Base-by-base conservation (phyloP, 1,140 invertebrate genomes). In the Anoplolepis gracilipes region DNA sequence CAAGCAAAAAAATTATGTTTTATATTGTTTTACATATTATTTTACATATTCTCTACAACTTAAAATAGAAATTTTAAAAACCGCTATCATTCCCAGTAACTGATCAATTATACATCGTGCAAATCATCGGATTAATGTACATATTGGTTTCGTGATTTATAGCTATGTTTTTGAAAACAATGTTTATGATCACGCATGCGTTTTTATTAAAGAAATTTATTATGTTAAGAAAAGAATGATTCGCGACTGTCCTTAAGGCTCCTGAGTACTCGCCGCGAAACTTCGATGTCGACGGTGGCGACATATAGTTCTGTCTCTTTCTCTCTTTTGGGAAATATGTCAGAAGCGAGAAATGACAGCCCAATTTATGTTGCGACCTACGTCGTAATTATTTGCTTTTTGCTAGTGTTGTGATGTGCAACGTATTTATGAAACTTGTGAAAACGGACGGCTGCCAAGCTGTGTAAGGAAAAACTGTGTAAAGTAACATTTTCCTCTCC, bases 121-220 rank as follows among this genome's bases (percentile, higher is more conserved):
- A 5, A 39, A 59, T 33, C 25, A n/a, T n/a, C n/a, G n/a, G 19
- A 10, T 42, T 64, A 64, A 76, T 53, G 5, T 25, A 25, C 3
- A 39, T n/a, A 16, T 3, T 8, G 39, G 8, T 42, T 36, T 53
- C n/a, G 39, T 11, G 2, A 64, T 30, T 49, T 46, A 25, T 49
- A 57, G 72, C 33, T 57, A 13, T 1, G 28, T 42, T 53, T 65
- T 84, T 70, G 87, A 78, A 91, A 90, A 87, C 85, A 72, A 88
- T 70, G 85, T 76, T 85, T 87, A 70, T 75, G 67, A 57, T 78
- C 69, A 33, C 49, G 73, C 73, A 67, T 87, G 25, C 55, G 57
- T 59, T 30, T 57, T 84, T 59, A 67, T 69, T 25, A 55, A 30
- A n/a, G 4, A n/a, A 61, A 55, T 42, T 22, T 16, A 8, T 75